A percentile compares a stretch with the other conserved stretches of the same genome.
phyloP scores from a whole-genome alignment of 1,140 invertebrate species.

The Apocrypta bakeri region DNA sequence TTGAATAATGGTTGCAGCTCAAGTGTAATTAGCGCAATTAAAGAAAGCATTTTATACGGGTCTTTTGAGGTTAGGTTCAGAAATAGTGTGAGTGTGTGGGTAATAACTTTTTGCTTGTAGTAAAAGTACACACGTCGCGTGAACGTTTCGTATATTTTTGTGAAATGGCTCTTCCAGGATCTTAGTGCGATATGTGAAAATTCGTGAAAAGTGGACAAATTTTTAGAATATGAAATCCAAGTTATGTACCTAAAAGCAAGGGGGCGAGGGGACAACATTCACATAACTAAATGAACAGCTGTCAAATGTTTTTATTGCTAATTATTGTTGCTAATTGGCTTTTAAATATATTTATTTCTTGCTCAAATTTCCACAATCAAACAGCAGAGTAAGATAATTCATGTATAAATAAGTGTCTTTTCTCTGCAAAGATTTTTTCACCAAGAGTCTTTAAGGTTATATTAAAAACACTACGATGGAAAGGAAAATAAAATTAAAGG shows the following conservation, averaged over 20 bases:
- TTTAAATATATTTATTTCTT: neutral
- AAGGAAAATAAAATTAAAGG: slow-evolving; percentile 91
- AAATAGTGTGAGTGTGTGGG: neutral
- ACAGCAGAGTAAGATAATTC: neutral
- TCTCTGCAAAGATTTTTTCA: slow-evolving; percentile 5
- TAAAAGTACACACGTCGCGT: neutral
- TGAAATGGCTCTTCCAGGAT: neutral
- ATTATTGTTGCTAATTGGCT: slow-evolving; percentile 19
- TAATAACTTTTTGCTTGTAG: neutral
- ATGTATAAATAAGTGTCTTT: neutral
- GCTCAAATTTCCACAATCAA: neutral
- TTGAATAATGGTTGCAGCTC: neutral
- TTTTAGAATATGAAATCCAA: neutral
- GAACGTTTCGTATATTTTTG: neutral
- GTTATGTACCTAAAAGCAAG: neutral
- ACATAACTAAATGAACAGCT: slow-evolving; percentile 14
- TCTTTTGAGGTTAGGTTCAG: neutral
- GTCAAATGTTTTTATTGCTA: slow-evolving; percentile 29
- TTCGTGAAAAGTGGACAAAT: neutral
- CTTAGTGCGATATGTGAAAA: neutral
- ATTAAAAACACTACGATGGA: slow-evolving; percentile 78
- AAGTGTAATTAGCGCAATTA: neutral
- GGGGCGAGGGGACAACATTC: neutral
- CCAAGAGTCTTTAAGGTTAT: neutral
- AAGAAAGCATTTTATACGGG: neutral